Conservation (phyloP, 2,888 invertebrate species). For the Therioaphis trifolii region DNA sequence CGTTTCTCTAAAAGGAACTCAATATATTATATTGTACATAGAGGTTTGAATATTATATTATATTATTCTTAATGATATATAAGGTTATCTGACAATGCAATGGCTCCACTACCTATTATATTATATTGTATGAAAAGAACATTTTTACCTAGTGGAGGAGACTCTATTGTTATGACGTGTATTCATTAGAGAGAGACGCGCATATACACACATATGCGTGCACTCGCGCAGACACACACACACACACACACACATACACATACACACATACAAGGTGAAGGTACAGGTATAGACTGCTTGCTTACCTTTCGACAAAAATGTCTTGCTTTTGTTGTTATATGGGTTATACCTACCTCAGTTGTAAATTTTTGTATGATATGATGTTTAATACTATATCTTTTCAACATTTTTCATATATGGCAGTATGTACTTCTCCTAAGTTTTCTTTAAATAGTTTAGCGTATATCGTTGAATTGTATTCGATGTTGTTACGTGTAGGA, state of each 20-base stretch:
- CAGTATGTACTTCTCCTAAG: neutral
- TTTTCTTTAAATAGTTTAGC: neutral
- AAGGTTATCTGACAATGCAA: constrained; percentile 59
- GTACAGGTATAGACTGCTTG: constrained; percentile 31
- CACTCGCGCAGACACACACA: neutral
- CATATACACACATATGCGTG: neutral
- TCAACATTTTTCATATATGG: neutral
- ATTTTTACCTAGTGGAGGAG: constrained; percentile 59
- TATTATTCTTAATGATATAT: constrained; percentile 62
- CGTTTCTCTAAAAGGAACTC: constrained; percentile 34
- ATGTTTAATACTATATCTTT: neutral
- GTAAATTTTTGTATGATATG: constrained; percentile 36
- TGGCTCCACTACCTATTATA: constrained; percentile 50
- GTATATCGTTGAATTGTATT: no score
- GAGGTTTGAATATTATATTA: constrained; percentile 59
- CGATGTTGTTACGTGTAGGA: neutral
- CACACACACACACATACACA: neutral
- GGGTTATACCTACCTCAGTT: constrained; percentile 28
- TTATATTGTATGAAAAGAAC: constrained; percentile 59
- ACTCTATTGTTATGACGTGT: constrained; percentile 59
- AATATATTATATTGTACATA: constrained; percentile 14
- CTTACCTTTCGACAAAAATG: constrained; percentile 60
- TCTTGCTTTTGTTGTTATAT: constrained; percentile 59
- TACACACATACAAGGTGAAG: constrained; percentile 4
- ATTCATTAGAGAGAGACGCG: constrained; percentile 53